Evolutionary conservation across 2,888 invertebrate genomes (phyloP), one percentile per base, ranked within the genome.

Genomic region (Tholera decimalis): DNA sequence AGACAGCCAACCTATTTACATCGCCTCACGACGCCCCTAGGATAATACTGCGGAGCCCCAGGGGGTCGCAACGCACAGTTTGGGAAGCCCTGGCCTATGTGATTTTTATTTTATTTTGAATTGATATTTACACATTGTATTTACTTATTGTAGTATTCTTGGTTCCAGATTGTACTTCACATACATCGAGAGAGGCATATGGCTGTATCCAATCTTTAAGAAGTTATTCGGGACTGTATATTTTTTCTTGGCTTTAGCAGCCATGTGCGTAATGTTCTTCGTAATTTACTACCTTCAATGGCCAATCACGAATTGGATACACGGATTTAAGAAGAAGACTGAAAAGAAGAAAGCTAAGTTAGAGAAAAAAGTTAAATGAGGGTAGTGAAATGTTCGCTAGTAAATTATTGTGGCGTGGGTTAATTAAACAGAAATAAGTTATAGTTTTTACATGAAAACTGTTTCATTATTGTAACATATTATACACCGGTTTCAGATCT

Each of bases 151-250:
- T 20, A 13, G 11, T 49, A 57, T 51, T 70, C 63, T 82, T 65
- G n/a, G 47, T 92, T 92, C 22, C 92, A 94, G 94, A 35, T 58
- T 94, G 6, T 64, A 84, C n/a, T 92, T 90, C 80, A 93, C 94
- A 0, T 92, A 88, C 74, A 56, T 82, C 9, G 88, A 91, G 37
- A 62, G 74, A 0, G 90, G 89, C 0, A 26, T 87, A 0, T 94
- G 93, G 93, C 60, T 94, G 3, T 94, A 94, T 47, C 93, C 94
- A 0, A 80, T 94, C 6, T 88, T 93, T 3, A 70, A 58, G 1
- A 71, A 83, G 0, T 47, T 89, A 0, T 89, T 86, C 35, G 90
- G 92, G 0, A 90, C 90, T 0, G 67, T 91, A 1, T 86, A 89
- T 46, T 93, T 90, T 33, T 80, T 79, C 0, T 9, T 90, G 0